phyloP scores from a whole-genome alignment of 2,888 invertebrate genomes.

The Punctoribates punctum region DNA sequence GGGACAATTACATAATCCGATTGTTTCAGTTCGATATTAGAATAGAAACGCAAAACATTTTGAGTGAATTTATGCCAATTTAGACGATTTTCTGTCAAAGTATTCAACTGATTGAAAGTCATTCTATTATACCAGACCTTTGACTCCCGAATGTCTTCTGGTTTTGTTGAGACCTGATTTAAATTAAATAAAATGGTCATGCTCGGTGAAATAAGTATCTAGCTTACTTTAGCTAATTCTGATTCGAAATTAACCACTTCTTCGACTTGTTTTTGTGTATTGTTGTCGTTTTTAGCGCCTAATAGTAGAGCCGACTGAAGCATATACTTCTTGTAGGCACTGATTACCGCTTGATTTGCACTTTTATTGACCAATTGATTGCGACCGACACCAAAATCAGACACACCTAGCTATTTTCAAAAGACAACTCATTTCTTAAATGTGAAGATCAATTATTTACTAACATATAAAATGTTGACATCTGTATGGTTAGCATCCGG shows the following conservation, averaged over 20 bases:
- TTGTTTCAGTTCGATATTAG: slow-evolving; percentile 58
- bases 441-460: not conserved
- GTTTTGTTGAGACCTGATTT: slow-evolving; percentile 13
- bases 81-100: slow-evolving; percentile 49
- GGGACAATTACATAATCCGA: slow-evolving; percentile 55
- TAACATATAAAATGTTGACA: not conserved
- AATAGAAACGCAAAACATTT: slow-evolving; percentile 60
- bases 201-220: not conserved
- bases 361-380: slow-evolving; percentile 27
- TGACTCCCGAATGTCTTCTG: slow-evolving; percentile 50
- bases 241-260: slow-evolving; percentile 18
- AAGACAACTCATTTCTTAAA: too few species aligned
- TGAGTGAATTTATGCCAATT: slow-evolving; percentile 22
- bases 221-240: slow-evolving; percentile 25
- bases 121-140: slow-evolving; percentile 51
- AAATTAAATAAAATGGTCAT: too few species aligned
- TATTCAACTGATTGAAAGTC: slow-evolving; percentile 52
- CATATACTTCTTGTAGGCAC: slow-evolving; percentile 36
- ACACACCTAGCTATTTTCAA: not conserved
- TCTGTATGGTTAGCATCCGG: not conserved
- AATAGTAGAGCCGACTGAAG: slow-evolving; percentile 37
- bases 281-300: slow-evolving; percentile 29
- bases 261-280: slow-evolving; percentile 35
- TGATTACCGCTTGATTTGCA: slow-evolving; percentile 4
- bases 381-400: slow-evolving; percentile 31